A percentile compares a stretch with the other conserved stretches of the same genome.
Evolutionary conservation across 1,140 invertebrate genomes (phyloP).

Genomic region (Musca domestica): DNA sequence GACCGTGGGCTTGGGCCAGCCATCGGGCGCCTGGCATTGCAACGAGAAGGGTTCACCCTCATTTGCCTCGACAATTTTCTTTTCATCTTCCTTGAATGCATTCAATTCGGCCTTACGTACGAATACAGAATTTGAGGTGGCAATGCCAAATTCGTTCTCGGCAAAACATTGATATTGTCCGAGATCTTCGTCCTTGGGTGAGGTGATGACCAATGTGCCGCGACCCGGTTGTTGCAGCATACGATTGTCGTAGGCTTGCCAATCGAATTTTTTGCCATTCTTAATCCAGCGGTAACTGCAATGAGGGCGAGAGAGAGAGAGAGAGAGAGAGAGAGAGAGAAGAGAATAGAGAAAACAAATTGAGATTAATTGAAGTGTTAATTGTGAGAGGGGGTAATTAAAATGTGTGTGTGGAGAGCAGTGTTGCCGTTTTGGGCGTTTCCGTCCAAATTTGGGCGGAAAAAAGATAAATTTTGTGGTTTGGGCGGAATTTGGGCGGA

Average conservation of each 20-base stretch:
- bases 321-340: constrained; percentile 1
- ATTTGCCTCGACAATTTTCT: constrained; percentile 64
- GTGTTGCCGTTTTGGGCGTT: too few relatives aligned
- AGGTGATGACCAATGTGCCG: constrained; percentile 86
- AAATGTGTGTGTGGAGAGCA: too few relatives aligned
- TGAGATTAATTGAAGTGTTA: too few relatives aligned
- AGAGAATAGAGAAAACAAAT: too few relatives aligned
- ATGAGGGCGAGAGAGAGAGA: constrained; percentile 26
- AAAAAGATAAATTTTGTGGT: too few relatives aligned
- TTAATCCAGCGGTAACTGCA: constrained; percentile 92
- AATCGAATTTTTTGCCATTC: constrained; percentile 89
- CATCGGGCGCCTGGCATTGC: constrained; percentile 85
- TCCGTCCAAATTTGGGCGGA: too few relatives aligned
- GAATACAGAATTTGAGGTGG: constrained; percentile 92
- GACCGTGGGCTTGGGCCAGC: constrained; percentile 90
- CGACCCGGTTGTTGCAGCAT: constrained; percentile 89
- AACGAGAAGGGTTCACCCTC: constrained; percentile 87
- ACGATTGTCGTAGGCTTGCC: constrained; percentile 86
- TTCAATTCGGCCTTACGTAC: constrained; percentile 92
- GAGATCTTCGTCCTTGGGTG: constrained; percentile 86
- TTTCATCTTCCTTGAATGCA: constrained; percentile 78
- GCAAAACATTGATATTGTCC: constrained; percentile 98
- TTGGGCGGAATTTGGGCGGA: too few relatives aligned
- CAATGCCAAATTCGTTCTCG: constrained; percentile 89
- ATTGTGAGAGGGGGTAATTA: too few relatives aligned